Percentiles rank a stretch among this genome's conserved stretches.
phyloP scores from a whole-genome alignment of 2,113 vertebrate species.

The Thamnaconus septentrionalis region DNA sequence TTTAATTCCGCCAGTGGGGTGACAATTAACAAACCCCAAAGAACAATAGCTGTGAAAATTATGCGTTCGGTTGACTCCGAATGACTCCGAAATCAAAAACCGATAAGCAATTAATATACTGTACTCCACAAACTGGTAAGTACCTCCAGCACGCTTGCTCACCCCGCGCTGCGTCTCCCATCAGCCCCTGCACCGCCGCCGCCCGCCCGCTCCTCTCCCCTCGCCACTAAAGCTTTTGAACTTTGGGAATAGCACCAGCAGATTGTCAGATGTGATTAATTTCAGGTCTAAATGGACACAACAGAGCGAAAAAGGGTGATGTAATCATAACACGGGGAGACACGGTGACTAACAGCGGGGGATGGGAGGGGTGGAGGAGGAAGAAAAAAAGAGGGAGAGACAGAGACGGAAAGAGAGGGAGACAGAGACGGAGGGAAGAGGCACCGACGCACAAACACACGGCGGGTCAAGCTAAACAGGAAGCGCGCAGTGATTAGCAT shows the following conservation, averaged over 20 bases:
- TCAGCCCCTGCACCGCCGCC: not conserved
- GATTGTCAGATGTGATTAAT: slow-evolving; percentile 78
- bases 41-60: slow-evolving; percentile 74
- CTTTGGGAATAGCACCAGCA: slow-evolving; percentile 61
- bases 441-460: slow-evolving; percentile 71
- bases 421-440: slow-evolving; percentile 17
- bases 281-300: slow-evolving; percentile 79
- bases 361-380: slow-evolving; percentile 40
- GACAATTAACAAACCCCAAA: slow-evolving; percentile 75
- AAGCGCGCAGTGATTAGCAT: slow-evolving; percentile 87
- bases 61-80: slow-evolving; percentile 69
- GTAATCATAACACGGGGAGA: slow-evolving; percentile 79
- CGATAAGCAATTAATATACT: slow-evolving; percentile 74
- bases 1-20: slow-evolving; percentile 76
- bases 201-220: slow-evolving; percentile 25
- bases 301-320: slow-evolving; percentile 75
- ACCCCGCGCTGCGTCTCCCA: slow-evolving; percentile 35
- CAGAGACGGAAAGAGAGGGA: slow-evolving; percentile 33
- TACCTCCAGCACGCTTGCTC: slow-evolving; percentile 50
- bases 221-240: slow-evolving; percentile 51
- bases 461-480: slow-evolving; percentile 85
- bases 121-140: slow-evolving; percentile 65
- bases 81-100: slow-evolving; percentile 76
- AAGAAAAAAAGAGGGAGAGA: slow-evolving; percentile 1
- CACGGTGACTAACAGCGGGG: slow-evolving; percentile 69